Base-by-base conservation (phyloP, 2,113 vertebrate species). In the Labeo catla region DNA sequence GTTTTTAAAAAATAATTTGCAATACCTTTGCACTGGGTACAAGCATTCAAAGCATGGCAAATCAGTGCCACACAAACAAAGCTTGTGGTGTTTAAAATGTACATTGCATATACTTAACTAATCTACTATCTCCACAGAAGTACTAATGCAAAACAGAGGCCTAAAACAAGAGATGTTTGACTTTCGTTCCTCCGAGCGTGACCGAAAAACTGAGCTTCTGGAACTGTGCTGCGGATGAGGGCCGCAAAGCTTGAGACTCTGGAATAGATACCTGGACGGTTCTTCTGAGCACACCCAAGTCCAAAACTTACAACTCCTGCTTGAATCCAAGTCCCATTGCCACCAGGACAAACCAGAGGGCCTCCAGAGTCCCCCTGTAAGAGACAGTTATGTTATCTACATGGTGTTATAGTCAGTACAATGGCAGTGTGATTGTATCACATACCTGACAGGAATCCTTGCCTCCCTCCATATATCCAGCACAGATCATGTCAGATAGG, bases 341-440 rank as follows among this genome's bases (percentile, higher is more conserved):
- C 80, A 68, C 70, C 61, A n/a, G 81, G 76, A 59, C 91, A 91
- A 70, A 91, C 90, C 0, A 92, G 83, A 16, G 91, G 91, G n/a
- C 91, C 91, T 13, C 91, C 91, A 2, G 91, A 92, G 80, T 92
- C 91, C 4, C 91, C 91, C 91, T 92, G 87, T 15, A 21, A 78
- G 34, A 63, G 13, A 50, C 16, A 36, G 61, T 5, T 8, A 4
- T 16, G 19, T 72, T 72, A 23, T 36, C 23, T 21, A 65, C 2
- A 50, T 23, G 4, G 0, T 63, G 63, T 16, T 49, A 52, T 21
- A 6, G 45, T 28, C 11, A 81, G 19, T 23, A 36, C 15, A 16
- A 4, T 52, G 16, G 12, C 54, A 15, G 6, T 21, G 49, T 43
- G 10, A 15, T 39, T 65, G 19, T 70, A 5, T 34, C n/a, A 34